Base-by-base conservation (phyloP, 2,888 invertebrate species). In the Tanytarsus gracilentus region DNA sequence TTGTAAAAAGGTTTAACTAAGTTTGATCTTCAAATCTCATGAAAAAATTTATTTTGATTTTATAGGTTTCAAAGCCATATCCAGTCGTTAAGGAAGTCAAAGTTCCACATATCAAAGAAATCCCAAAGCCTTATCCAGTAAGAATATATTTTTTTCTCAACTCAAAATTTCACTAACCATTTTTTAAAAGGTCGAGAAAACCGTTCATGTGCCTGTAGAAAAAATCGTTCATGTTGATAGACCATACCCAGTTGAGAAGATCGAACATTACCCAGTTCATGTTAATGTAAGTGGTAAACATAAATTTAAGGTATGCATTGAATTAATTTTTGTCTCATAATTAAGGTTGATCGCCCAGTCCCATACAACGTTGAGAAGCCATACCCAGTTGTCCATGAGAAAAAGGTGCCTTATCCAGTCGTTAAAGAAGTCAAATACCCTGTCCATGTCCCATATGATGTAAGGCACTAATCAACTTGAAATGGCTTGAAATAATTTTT, bases 71-170 rank as follows among this genome's bases (percentile, higher is more conserved):
- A 21, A 75, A 71, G 67, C 86, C 84, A 63, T 86, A 84, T 75
- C 86, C 86, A 51, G 83, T 84, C 2, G 74, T 78, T 63, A 83
- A 83, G 72, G 78, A 80, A 66, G 79, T 83, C 60, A 80, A 77
- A 62, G 72, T 73, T 67, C 83, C 83, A 64, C 85, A 86, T 30
- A 84, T 85, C 69, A 85, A 87, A 65, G 79, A 78, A 52, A 86
- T 88, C 5, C 86, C 87, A 69, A 85, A 86, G 25, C 85, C 80
- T 8, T 80, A 83, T 33, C 85, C 86, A 25, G 85, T 87, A 0
- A 84, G 84, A 67, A n/a, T n/a, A n/a, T n/a, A n/a, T n/a, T n/a
- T n/a, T n/a, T n/a, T n/a, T n/a, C n/a, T n/a, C n/a, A 85, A 85
- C 71, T 77, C 82, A 67, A 80, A 78, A 6, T 86, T 85, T 23